phyloP scores from a whole-genome alignment of 2,888 invertebrate genomes.

The Ochlodes sylvanus region DNA sequence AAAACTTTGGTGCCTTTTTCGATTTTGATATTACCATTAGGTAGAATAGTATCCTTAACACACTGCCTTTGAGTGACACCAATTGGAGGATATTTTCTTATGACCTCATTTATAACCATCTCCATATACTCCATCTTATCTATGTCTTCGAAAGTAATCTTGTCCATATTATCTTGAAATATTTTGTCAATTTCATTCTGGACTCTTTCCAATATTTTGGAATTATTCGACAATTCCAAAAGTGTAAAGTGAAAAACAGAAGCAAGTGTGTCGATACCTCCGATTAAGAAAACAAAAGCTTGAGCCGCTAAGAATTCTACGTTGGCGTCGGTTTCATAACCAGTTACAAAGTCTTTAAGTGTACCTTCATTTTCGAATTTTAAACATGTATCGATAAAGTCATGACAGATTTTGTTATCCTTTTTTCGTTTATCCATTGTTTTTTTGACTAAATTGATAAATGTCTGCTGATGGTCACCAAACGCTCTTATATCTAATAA shows the following conservation, averaged over 20 bases:
- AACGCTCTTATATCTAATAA: constrained; percentile 43
- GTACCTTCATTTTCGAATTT: constrained; percentile 46
- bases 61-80: constrained; percentile 62
- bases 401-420: constrained; percentile 42
- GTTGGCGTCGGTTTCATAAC: constrained; percentile 48
- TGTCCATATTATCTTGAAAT: constrained; percentile 52
- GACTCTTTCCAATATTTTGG: constrained; percentile 58
- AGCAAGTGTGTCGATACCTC: constrained; percentile 71
- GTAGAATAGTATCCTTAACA: constrained; percentile 55
- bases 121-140: constrained; percentile 63
- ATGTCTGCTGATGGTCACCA: constrained; percentile 45
- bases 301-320: constrained; percentile 67
- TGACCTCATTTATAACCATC: constrained; percentile 66
- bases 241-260: constrained; percentile 59
- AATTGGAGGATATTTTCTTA: constrained; percentile 73
- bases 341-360: constrained; percentile 43
- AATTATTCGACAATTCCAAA: constrained; percentile 61
- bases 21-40: constrained; percentile 53
- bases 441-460: constrained; percentile 46
- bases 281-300: constrained; percentile 74
- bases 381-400: constrained; percentile 50
- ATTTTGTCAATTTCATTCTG: constrained; percentile 58
- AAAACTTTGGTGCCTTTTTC: constrained; percentile 48
- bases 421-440: constrained; percentile 42
- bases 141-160: constrained; percentile 59